Evolutionary conservation across 2,113 vertebrate species (phyloP).

Genomic region (Antennarius striatus): DNA sequence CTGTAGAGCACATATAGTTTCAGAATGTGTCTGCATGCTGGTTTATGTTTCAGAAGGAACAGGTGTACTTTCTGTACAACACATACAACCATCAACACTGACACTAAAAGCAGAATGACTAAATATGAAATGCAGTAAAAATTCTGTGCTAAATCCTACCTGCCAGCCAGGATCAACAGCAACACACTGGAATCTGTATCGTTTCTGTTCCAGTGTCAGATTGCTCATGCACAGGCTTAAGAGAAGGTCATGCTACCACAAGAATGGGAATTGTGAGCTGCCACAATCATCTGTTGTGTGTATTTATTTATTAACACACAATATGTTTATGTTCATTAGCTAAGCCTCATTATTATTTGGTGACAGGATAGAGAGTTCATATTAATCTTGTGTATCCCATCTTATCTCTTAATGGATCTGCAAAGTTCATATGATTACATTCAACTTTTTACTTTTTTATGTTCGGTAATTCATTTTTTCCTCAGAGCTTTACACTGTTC

Average conservation of each 20-base stretch:
- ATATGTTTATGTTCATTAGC: constrained; percentile 9
- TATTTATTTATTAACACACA: constrained; percentile 14
- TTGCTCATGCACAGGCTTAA: constrained; percentile 53
- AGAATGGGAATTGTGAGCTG: constrained; percentile 49
- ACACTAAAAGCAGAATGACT: constrained; percentile 35
- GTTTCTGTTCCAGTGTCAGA: constrained; percentile 46
- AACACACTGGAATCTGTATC: constrained; percentile 34
- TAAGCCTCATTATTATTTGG: constrained; percentile 15
- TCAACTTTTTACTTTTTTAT: constrained; percentile 10
- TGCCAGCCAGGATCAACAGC: constrained; percentile 52
- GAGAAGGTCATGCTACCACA: constrained; percentile 66
- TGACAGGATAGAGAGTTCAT: constrained; percentile 17
- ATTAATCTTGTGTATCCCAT: constrained; percentile 6
- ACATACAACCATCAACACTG: constrained; percentile 34
- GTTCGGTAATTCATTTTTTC: constrained; percentile 45
- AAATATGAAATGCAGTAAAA: constrained; percentile 56
- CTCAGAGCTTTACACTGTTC: constrained; percentile 48
- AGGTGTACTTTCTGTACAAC: constrained; percentile 28
- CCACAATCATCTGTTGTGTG: constrained; percentile 13
- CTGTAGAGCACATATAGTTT: too few relatives aligned
- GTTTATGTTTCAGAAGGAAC: constrained; percentile 33
- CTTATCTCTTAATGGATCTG: constrained; percentile 1
- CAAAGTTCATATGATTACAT: background rate
- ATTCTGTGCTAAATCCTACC: constrained; percentile 60
- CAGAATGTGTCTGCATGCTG: background rate